Percentiles rank a stretch among this genome's conserved stretches.
Conservation (phyloP, 2,113 vertebrate species). For the Neotoma lepida region DNA sequence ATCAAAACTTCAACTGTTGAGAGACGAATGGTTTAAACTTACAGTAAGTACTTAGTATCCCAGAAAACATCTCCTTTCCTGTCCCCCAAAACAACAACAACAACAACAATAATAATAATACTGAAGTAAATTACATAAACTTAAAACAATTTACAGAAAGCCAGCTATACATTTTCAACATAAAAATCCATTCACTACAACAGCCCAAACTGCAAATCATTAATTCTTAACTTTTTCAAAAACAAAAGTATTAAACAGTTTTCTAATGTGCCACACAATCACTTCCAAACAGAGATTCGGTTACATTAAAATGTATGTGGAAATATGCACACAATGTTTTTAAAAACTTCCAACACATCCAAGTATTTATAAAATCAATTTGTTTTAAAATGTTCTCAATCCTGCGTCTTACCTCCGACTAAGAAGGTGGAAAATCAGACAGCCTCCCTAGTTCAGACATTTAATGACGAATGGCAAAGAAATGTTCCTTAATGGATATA, state of each 20-base stretch:
- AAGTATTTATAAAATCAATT: slow-evolving; percentile 54
- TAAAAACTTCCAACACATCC: slow-evolving; percentile 36
- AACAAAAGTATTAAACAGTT: slow-evolving; percentile 22
- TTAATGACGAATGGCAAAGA: slow-evolving; percentile 64
- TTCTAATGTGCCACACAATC: slow-evolving; percentile 49
- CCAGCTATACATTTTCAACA: slow-evolving; percentile 28
- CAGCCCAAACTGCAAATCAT: slow-evolving; percentile 51
- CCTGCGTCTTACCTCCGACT: slow-evolving; percentile 24
- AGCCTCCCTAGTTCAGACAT: slow-evolving; percentile 23
- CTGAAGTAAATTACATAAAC: slow-evolving; percentile 41
- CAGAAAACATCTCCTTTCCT: slow-evolving; percentile 57
- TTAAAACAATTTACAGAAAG: slow-evolving; percentile 52
- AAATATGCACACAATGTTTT: slow-evolving; percentile 30
- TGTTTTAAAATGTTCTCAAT: slow-evolving; percentile 59
- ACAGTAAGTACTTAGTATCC: slow-evolving; percentile 44
- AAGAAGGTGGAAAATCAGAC: slow-evolving; percentile 58
- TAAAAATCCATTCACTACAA: slow-evolving; percentile 1
- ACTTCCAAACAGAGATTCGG: slow-evolving; percentile 54
- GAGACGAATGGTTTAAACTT: slow-evolving; percentile 40
- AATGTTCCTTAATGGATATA: slow-evolving; percentile 58
- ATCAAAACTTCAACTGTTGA: slow-evolving; percentile 57
- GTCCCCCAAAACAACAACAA: slow-evolving; percentile 46
- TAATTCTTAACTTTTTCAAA: slow-evolving; percentile 18
- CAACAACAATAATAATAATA: slow-evolving; percentile 1
- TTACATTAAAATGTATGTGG: slow-evolving; percentile 41